Evolutionary conservation across 2,888 invertebrate genomes (phyloP).

Genomic region (Drosophila mayaguana): DNA sequence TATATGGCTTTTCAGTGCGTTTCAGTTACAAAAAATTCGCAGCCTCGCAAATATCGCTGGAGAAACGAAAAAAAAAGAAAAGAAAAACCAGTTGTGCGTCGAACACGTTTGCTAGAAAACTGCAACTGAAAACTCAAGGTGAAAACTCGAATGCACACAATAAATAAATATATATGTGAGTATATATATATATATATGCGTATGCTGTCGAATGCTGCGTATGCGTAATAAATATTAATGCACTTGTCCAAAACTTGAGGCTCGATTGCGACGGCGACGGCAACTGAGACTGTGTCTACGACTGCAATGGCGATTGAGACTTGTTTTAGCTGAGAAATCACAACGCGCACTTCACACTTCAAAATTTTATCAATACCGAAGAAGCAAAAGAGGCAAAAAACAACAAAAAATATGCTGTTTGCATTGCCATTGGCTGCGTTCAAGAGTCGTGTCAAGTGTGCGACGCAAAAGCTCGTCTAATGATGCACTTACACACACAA

Average conservation of each 20-base stretch:
- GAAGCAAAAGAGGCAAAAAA: background rate
- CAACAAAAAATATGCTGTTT: conserved; percentile 23
- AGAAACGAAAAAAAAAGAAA: background rate
- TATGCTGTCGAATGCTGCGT: conserved; percentile 66
- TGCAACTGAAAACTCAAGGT: conserved; percentile 61
- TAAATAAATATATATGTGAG: background rate
- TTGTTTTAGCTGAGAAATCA: conserved; percentile 33
- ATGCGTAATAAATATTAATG: conserved; percentile 77
- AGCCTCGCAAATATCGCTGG: conserved; percentile 13
- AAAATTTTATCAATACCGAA: conserved; percentile 24
- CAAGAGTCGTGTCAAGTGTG: conserved; percentile 67
- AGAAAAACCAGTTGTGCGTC: conserved; percentile 61
- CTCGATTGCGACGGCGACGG: background rate
- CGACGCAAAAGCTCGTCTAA: conserved; percentile 52
- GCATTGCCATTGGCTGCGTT: conserved; percentile 34
- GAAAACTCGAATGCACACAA: conserved; percentile 33
- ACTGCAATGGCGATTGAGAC: conserved; percentile 4
- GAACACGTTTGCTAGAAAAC: conserved; percentile 67
- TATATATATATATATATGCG: conserved; percentile 5
- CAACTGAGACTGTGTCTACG: background rate
- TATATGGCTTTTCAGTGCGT: conserved; percentile 41
- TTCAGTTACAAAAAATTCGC: conserved; percentile 40
- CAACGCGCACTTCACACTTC: conserved; percentile 34
- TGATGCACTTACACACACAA: conserved; percentile 67
- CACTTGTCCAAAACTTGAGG: conserved; percentile 46